Base-by-base conservation (phyloP, 1,140 invertebrate species). In the Anadara kagoshimensis region DNA sequence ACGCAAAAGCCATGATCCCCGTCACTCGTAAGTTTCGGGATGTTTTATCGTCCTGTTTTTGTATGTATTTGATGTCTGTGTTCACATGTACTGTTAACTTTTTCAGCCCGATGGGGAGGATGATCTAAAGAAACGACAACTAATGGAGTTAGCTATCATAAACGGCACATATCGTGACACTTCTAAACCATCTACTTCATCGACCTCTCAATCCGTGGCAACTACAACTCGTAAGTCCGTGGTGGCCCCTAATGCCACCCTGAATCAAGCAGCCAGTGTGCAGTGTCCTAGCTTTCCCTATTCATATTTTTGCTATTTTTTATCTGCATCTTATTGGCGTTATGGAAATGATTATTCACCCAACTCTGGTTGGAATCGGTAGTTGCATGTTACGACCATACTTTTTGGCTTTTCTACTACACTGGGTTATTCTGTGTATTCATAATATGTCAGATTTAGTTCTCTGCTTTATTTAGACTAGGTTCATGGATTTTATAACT, bases 141-240 rank as follows among this genome's bases (percentile, higher is more conserved):
- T 99, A 62, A 99, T 99, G 98, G 98, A 99, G 91, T 92, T 99
- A 88, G 98, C 98, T 81, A 99, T 99, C 80, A 99, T 99, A 84
- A 99, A 99, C 89, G 98, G 98, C 85, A 99, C 98, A 45, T 99
- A 99, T 91, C 93, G 97, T 90, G 97, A 88, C 75, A 87, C 84
- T 58, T 85, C 83, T 62, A 87, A 83, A 81, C 84, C 82, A 24
- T 67, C 82, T 16, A 78, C 83, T 11, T 61, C 80, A 24, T 73
- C 80, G 47, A 72, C 81, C 54, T 74, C 78, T 44, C 75, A 78
- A 72, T 67, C 67, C 53, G 78, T 76, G 47, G 66, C 82, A 10
- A 71, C 83, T 64, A 77, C 82, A 59, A 78, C 82, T 86, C 85
- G 85, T 87, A 87, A 87, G 85, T 87, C 74, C 58, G 29, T 36